Evolutionary conservation across 2,113 vertebrate species (phyloP).

Genomic region (Petroica traversi): DNA sequence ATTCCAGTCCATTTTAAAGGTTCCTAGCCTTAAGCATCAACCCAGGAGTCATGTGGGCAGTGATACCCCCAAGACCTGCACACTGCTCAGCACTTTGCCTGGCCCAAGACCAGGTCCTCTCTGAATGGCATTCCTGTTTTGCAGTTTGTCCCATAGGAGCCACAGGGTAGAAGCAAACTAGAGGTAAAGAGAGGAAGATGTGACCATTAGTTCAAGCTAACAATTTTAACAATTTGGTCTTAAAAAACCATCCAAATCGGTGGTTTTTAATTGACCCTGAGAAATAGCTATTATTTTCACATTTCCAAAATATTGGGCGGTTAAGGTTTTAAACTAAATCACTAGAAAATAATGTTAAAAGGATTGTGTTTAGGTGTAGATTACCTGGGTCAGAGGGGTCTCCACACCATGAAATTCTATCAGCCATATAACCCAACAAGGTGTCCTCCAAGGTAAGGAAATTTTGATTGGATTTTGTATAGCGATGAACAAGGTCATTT

Average conservation of each 20-base stretch:
- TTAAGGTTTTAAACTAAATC: not conserved
- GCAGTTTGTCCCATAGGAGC: not conserved
- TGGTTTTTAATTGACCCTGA: not conserved
- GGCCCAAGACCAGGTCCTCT: not conserved
- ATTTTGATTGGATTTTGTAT: slow-evolving; percentile 54
- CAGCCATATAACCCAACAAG: slow-evolving; percentile 77
- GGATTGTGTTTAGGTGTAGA: not conserved
- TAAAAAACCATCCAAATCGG: not conserved
- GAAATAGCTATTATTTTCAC: not conserved
- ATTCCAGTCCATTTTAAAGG: not conserved
- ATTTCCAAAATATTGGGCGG: not conserved
- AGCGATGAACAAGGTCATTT: slow-evolving; percentile 68
- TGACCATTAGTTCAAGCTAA: not conserved
- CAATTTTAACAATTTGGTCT: not conserved
- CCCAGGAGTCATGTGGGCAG: not conserved
- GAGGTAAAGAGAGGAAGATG: not conserved
- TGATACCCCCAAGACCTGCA: no score
- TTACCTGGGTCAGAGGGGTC: slow-evolving; percentile 60
- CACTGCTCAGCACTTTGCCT: not conserved
- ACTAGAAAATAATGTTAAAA: not conserved
- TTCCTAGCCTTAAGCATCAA: not conserved
- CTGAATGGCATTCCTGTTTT: not conserved
- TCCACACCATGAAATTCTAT: slow-evolving; percentile 85
- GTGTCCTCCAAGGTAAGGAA: slow-evolving; percentile 83
- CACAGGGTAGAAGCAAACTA: not conserved